Conservation (phyloP, 2,113 vertebrate species). For the Polypterus senegalus region DNA sequence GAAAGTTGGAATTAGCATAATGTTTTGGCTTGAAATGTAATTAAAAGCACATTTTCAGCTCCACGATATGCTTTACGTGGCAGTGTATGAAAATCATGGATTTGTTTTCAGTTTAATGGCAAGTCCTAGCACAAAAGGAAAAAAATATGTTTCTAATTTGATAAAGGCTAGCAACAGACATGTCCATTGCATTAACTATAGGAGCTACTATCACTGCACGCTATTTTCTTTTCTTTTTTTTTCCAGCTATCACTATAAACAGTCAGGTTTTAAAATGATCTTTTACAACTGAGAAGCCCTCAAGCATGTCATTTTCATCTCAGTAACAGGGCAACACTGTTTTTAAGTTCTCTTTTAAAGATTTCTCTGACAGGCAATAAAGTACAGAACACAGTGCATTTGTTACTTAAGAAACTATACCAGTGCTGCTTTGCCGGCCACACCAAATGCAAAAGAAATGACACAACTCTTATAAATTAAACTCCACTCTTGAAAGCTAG, state of each 20-base stretch:
- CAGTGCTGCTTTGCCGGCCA: too few relatives aligned
- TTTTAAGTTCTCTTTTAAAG: not conserved
- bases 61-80: slow-evolving; percentile 64
- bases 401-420: too few relatives aligned
- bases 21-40: slow-evolving; percentile 57
- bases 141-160: not conserved
- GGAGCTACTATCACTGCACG: too few relatives aligned
- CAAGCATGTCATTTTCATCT: slow-evolving; percentile 3
- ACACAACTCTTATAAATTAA: too few relatives aligned
- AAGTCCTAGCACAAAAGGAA: slow-evolving; percentile 14
- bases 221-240: not conserved
- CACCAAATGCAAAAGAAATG: too few relatives aligned
- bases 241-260: slow-evolving; percentile 3
- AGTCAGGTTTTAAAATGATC: slow-evolving; percentile 13
- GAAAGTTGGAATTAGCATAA: slow-evolving; percentile 59
- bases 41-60: slow-evolving; percentile 70
- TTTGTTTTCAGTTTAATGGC: slow-evolving; percentile 29
- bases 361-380: slow-evolving; percentile 7
- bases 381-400: not conserved
- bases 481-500: too few relatives aligned
- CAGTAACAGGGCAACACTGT: slow-evolving; percentile 1
- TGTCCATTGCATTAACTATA: too few relatives aligned
- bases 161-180: slow-evolving; percentile 10
- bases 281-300: slow-evolving; percentile 9
- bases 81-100: slow-evolving; percentile 38